These are phyloP conservation scores for Nomada ruficornis DNA, from an alignment of 2,888 invertebrate species.

Conservation along the genomic window DNA sequence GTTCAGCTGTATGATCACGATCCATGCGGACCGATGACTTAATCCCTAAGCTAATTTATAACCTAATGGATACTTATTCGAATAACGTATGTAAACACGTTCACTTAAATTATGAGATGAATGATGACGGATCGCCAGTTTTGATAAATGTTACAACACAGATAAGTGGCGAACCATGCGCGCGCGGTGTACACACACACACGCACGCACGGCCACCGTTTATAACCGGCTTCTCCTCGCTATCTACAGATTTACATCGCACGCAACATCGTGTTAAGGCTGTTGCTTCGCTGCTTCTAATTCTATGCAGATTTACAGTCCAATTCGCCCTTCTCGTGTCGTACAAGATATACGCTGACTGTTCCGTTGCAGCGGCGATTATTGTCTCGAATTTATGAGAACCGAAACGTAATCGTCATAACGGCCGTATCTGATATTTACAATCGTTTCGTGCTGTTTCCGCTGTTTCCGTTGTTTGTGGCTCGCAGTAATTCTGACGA, in stretches of 20 bases:
- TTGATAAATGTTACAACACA: slow-evolving; percentile 32
- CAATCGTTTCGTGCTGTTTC: not conserved
- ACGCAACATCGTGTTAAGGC: slow-evolving; percentile 33
- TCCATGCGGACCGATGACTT: slow-evolving; percentile 27
- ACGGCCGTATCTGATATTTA: not conserved
- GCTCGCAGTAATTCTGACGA: not conserved
- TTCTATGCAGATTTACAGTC: slow-evolving; percentile 62
- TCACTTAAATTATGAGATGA: not conserved
- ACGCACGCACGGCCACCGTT: slow-evolving; percentile 33
- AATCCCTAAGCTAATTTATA: slow-evolving; percentile 10
- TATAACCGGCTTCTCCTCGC: slow-evolving; percentile 22
- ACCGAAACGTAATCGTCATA: not conserved
- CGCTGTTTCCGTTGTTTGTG: not conserved
- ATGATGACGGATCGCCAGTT: slow-evolving; percentile 4
- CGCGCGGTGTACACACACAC: slow-evolving; percentile 17
- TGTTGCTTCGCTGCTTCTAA: slow-evolving; percentile 20
- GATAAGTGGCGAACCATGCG: slow-evolving; percentile 4
- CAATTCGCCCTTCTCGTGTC: not conserved
- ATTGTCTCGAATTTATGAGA: slow-evolving; percentile 38
- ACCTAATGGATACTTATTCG: not conserved
- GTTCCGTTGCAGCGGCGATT: slow-evolving; percentile 12
- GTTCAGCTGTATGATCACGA: slow-evolving; percentile 76
- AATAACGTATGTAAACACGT: not conserved
- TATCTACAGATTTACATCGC: slow-evolving; percentile 71
- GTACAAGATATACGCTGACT: not conserved